Base-by-base conservation (phyloP, 2,797 vertebrate genomes). In the Sebastolobus alascanus region DNA sequence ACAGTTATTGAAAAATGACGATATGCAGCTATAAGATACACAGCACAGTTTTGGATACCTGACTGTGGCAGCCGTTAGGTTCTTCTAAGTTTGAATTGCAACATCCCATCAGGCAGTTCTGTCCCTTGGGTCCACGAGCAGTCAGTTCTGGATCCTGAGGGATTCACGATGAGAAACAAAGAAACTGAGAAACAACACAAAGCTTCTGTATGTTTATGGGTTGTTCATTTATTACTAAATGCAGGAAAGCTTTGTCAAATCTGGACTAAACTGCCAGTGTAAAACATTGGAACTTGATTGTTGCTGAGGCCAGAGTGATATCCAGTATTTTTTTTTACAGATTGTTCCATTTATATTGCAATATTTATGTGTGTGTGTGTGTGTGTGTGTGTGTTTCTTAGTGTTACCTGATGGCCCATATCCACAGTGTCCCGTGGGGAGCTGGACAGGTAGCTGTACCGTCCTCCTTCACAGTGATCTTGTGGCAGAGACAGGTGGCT, bases 71-170 rank as follows among this genome's bases (percentile, higher is more conserved):
- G 67, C 93, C 93, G 5, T 91, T 90, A 0, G 93, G 90, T 73
- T 96, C 95, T 25, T 96, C 95, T 65, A 93, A 67, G 82, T 94
- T 96, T 59, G 89, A 37, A 64, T 90, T 95, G 84, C 96, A 96
- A 86, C 96, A 96, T 84, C 94, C 90, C 84, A 95, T 92, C 86
- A 96, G 92, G 87, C 95, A 96, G 89, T 82, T 95, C 58, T 94
- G 93, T 75, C 80, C 90, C 64, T 93, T 93, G 12, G 86, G 82
- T 55, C 73, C 85, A 77, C 79, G 91, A 8, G 82, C 77, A 6
- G 83, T 75, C 40, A 93, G 70, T 73, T 95, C 94, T 29, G 90
- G 88, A 70, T 96, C 95, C 95, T 96, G 82, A 46, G 10, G 40
- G 13, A 77, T 75, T 20, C 22, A 82, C 6, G 33, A 73, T 29